Conservation (phyloP, 1,140 invertebrate species). For the Caerostris extrusa region DNA sequence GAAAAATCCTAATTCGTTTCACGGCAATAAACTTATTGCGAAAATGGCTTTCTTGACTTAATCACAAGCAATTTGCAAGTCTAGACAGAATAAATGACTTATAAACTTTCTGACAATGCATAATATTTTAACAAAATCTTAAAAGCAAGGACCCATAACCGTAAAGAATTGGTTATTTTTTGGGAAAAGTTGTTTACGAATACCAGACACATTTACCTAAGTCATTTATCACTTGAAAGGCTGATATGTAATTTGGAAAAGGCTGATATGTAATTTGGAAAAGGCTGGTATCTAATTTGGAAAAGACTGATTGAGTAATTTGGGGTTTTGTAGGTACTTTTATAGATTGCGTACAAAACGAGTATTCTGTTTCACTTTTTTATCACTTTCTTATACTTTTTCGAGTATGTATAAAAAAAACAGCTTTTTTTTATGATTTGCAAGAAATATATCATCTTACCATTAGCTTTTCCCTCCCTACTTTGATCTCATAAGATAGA, state of each 20-base stretch:
- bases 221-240: background rate
- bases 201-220: too few relatives aligned
- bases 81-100: too few relatives aligned
- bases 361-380: background rate
- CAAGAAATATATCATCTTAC: conserved; percentile 16
- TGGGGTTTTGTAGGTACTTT: background rate
- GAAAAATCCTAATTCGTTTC: too few relatives aligned
- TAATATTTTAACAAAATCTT: background rate
- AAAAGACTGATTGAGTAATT: background rate
- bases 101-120: background rate
- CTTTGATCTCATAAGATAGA: background rate
- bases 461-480: conserved; percentile 10
- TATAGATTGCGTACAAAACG: background rate
- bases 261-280: background rate
- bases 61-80: too few relatives aligned
- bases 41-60: too few relatives aligned
- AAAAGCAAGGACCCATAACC: too few relatives aligned
- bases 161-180: background rate
- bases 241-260: background rate
- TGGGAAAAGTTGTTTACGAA: too few relatives aligned
- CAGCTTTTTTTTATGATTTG: background rate
- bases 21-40: too few relatives aligned
- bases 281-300: background rate
- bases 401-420: background rate
- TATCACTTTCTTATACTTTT: background rate